A percentile compares a stretch with the other conserved stretches of the same genome.
Evolutionary conservation across 1,140 invertebrate species (phyloP).

Genomic region (Orchesella cincta): DNA sequence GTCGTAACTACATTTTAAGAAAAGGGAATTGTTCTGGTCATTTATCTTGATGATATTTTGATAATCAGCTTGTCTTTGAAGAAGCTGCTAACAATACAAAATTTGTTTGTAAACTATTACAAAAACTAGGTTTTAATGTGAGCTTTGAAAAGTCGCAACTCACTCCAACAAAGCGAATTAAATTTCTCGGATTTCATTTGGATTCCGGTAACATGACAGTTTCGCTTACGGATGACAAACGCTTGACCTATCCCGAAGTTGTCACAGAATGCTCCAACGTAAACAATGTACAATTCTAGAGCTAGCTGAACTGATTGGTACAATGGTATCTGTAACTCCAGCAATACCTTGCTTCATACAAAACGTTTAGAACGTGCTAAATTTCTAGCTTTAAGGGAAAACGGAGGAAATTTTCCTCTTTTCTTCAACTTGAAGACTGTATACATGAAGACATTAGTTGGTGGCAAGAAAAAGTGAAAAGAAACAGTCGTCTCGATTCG

Average conservation of each 20-base stretch:
- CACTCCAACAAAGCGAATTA: neutral
- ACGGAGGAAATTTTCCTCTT: neutral
- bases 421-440: too few relatives aligned
- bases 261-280: neutral
- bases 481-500: neutral
- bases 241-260: neutral
- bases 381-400: neutral
- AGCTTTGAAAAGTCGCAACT: conserved; percentile 26
- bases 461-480: conserved; percentile 13
- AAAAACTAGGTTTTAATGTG: conserved; percentile 29
- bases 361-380: conserved; percentile 16
- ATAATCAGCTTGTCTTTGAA: neutral
- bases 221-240: neutral
- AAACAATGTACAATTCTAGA: neutral
- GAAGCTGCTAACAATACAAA: neutral
- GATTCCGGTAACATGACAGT: conserved; percentile 11
- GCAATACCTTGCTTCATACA: conserved; percentile 35
- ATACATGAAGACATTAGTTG: too few relatives aligned
- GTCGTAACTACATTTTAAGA: conserved; percentile 22
- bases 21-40: conserved; percentile 12
- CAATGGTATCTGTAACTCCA: conserved; percentile 9
- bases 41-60: conserved; percentile 47
- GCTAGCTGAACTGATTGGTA: conserved; percentile 27
- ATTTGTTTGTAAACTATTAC: neutral
- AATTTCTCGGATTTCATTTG: conserved; percentile 39